Evolutionary conservation across 2,888 invertebrate species (phyloP).

Genomic region (Kryphioiulus occultus): DNA sequence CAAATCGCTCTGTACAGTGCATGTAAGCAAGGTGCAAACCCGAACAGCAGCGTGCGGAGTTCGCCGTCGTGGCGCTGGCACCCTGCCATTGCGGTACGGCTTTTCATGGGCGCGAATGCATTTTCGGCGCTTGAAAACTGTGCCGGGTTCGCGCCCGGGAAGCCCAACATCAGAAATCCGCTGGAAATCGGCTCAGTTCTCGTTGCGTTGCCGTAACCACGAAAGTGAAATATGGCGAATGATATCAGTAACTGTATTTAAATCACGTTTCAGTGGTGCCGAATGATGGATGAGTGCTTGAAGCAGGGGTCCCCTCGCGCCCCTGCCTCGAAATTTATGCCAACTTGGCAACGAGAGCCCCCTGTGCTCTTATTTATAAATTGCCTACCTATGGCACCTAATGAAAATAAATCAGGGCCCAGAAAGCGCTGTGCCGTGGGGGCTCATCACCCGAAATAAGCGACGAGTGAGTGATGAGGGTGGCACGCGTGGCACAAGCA

Average conservation of each 20-base stretch:
- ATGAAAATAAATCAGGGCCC: constrained; percentile 17
- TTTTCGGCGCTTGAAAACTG: neutral
- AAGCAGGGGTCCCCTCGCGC: constrained; percentile 1
- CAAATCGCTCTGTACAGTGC: too few species aligned
- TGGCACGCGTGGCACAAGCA: neutral
- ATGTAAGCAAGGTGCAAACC: too few species aligned
- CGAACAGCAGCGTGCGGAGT: too few species aligned
- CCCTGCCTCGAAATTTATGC: neutral
- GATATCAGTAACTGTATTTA: constrained; percentile 16
- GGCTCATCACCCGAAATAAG: constrained; percentile 22
- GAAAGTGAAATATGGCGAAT: neutral
- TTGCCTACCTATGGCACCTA: constrained; percentile 20
- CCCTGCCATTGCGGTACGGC: neutral
- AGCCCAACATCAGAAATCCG: neutral
- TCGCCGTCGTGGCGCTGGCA: neutral
- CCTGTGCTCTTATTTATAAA: constrained; percentile 3
- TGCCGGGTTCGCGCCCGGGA: neutral
- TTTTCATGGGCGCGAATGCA: neutral
- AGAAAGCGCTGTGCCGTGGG: neutral
- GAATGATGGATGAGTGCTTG: neutral
- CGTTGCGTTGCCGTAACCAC: neutral
- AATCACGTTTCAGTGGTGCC: neutral
- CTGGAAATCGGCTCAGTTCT: neutral
- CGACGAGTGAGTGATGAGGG: neutral
- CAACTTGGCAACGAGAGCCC: neutral